Base-by-base conservation (phyloP, 2,113 vertebrate species). In the Pollimyrus isidori region DNA sequence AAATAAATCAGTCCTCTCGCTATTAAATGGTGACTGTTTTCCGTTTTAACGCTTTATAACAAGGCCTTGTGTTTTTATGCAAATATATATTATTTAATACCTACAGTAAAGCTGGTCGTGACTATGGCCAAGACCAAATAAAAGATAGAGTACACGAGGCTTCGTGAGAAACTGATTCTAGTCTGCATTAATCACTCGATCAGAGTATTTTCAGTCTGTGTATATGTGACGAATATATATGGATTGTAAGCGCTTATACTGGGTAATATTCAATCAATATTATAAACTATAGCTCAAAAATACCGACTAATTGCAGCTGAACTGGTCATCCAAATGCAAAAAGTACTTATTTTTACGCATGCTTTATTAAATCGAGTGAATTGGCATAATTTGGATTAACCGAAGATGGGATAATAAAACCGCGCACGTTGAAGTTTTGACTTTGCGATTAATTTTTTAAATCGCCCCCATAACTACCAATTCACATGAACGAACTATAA, bases 1-100 rank as follows among this genome's bases (percentile, higher is more conserved):
- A 97, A 96, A 97, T 99, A 99, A 98, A 99, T 99, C 98, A 98
- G 97, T 98, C 97, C 96, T 96, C 96, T 94, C 95, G 95, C 97
- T 97, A 97, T 98, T 98, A 98, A 97, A 97, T 97, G 97, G 95
- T 97, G 96, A 95, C 94, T 96, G 96, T 96, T 97, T 96, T 97
- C 95, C 95, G 96, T 96, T 95, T 95, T 97, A 96, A 97, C 96
- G 96, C 96, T 93, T 98, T 98, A 97, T 97, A 96, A 97, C 94
- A 95, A 95, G 95, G 95, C 95, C 96, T 95, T 96, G 96, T 95
- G 96, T 93, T 97, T 95, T 97, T 95, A 96, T 96, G 95, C 95
- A 96, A 96, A 96, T 94, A 96, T 95, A 96, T 94, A 95, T 92
- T 92, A 93, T 95, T 93, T 92, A 92, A 94, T 95, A 94, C 95